Conservation (phyloP, 2,113 vertebrate genomes). For the Hymenochirus boettgeri region DNA sequence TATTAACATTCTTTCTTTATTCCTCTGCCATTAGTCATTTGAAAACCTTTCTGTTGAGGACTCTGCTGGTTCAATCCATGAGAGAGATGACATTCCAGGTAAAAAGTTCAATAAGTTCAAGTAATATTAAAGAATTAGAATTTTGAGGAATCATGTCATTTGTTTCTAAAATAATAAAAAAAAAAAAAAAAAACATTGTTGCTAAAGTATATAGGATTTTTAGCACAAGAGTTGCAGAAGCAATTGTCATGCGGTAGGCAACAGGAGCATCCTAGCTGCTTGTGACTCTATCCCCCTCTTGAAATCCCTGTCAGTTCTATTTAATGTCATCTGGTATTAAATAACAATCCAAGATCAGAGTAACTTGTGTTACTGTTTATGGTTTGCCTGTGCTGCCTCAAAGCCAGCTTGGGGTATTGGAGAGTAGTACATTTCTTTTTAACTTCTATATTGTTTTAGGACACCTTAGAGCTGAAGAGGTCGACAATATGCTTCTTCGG, state of each 20-base stretch:
- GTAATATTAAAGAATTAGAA: too few species aligned
- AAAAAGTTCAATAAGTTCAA: too few species aligned
- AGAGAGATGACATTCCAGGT: conserved; percentile 84
- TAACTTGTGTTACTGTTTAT: conserved; percentile 53
- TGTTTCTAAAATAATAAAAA: too few species aligned
- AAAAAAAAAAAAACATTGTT: too few species aligned
- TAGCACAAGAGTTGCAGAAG: not conserved
- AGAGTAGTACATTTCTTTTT: conserved; percentile 46
- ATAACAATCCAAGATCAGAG: conserved; percentile 58
- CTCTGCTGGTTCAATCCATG: conserved; percentile 77
- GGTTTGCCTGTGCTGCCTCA: conserved; percentile 50
- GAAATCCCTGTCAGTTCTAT: conserved; percentile 56
- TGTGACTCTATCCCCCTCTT: conserved; percentile 49
- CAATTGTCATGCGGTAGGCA: conserved; percentile 26
- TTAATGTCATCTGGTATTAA: conserved; percentile 64
- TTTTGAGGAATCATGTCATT: too few species aligned
- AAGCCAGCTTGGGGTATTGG: conserved; percentile 49
- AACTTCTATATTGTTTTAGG: conserved; percentile 62
- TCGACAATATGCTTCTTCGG: conserved; percentile 78
- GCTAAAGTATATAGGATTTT: too few species aligned
- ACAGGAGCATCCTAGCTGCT: conserved; percentile 26
- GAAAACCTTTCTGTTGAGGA: conserved; percentile 91
- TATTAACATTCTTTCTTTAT: conserved; percentile 29
- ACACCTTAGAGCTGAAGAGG: conserved; percentile 72
- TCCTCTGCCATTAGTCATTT: conserved; percentile 74